Evolutionary conservation across 2,113 vertebrate genomes (phyloP), one percentile per base, ranked within the genome.

Genomic region (Murina feae): DNA sequence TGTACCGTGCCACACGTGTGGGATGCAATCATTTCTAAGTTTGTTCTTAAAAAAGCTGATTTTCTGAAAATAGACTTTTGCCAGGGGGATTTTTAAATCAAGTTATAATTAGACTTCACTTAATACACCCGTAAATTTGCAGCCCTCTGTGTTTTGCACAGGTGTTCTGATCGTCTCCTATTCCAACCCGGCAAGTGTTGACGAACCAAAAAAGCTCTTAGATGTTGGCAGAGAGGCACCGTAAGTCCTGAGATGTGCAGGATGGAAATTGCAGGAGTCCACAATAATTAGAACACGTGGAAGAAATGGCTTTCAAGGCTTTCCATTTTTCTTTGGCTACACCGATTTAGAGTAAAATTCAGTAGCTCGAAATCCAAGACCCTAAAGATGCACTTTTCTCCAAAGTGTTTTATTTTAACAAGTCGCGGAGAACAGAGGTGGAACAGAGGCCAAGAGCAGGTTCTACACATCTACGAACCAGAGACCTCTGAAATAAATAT

Each of bases 71-170:
- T 37, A 83, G 20, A 12, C 53, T 95, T 92, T 93, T 92, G 32
- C 66, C 86, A 89, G 66, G 85, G 60, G 53, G 18, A 35, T 90
- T 89, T 47, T 90, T 87, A 9, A 39, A 85, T 91, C 20, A 89
- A 76, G 39, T 93, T 94, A 93, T 96, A 96, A 91, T 95, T 96
- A 93, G 95, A 72, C 47, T 89, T 95, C 10, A 11, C n/a, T 90
- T 95, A 95, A 93, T 60, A 80, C 30, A 71, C 16, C 44, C 16
- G 72, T 81, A 86, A 69, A 83, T 95, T 87, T 94, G 47, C 8
- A 89, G 16, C 35, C 58, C 66, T 95, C 72, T 89, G 83, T 87
- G 74, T 75, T 32, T 53, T 69, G 55, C 82, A 86, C 85, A 91
- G 86, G 65, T 94, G 91, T 91, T 89, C 63, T 71, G 49, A 86